phyloP scores from a whole-genome alignment of 1,140 invertebrate genomes.

The Drosophila sulfurigaster region DNA sequence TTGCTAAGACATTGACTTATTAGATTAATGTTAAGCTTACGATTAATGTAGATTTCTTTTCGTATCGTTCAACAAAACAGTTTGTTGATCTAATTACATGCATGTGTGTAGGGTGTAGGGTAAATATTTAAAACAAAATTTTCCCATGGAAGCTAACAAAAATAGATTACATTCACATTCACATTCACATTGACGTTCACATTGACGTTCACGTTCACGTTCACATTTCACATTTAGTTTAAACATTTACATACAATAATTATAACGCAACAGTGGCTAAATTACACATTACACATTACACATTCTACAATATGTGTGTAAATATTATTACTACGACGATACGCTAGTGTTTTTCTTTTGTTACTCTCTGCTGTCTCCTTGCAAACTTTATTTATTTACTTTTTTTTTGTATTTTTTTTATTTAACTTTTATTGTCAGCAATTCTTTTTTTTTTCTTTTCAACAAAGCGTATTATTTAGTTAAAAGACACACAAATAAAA shows the following conservation, averaged over 20 bases:
- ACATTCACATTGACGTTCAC: constrained; percentile 36
- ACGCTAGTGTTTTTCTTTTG: background rate
- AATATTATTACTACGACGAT: background rate
- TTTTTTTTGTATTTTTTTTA: constrained; percentile 22
- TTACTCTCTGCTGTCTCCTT: constrained; percentile 14
- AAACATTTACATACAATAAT: constrained; percentile 12
- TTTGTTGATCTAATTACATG: background rate
- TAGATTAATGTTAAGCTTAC: constrained; percentile 7
- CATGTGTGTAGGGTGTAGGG: constrained; percentile 20
- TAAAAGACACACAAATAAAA: background rate
- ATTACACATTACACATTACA: constrained; percentile 13
- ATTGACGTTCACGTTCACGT: constrained; percentile 41
- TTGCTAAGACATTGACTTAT: constrained; percentile 24
- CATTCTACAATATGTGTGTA: background rate
- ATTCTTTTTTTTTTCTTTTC: constrained; percentile 52
- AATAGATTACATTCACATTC: constrained; percentile 49
- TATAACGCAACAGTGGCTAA: constrained; percentile 14
- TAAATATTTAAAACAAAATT: constrained; percentile 41
- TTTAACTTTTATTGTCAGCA: constrained; percentile 70
- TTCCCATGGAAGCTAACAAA: constrained; percentile 57
- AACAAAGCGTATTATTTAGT: constrained; percentile 25
- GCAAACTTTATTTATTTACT: constrained; percentile 1
- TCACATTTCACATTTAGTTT: constrained; percentile 48
- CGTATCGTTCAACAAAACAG: constrained; percentile 6
- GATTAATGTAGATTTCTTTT: background rate